These are phyloP conservation scores for Sminthurides aquaticus DNA, from an alignment of 2,888 invertebrate genomes.

Conservation along the genomic window DNA sequence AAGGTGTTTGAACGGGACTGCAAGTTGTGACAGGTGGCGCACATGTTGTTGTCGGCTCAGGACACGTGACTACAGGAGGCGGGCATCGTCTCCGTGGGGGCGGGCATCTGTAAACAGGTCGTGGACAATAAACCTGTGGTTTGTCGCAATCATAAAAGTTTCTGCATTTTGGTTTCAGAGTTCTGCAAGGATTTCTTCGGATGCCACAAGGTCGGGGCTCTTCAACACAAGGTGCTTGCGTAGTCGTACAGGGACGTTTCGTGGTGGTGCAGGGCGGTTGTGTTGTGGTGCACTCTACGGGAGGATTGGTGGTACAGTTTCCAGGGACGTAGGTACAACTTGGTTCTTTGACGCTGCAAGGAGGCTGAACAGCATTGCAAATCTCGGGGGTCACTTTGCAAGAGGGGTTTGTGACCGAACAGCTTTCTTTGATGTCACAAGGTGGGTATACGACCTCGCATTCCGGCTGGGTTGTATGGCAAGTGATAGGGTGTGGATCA, in stretches of 20 bases:
- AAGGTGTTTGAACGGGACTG: not conserved
- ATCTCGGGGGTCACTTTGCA: not conserved
- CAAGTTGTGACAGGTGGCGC: not conserved
- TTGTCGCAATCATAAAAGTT: not conserved
- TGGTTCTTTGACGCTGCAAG: not conserved
- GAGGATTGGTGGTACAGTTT: not conserved
- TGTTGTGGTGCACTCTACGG: not conserved
- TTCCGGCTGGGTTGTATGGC: not conserved
- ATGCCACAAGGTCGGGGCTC: not conserved
- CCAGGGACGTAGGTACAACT: not conserved
- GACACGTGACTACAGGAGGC: not conserved
- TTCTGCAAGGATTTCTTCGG: not conserved
- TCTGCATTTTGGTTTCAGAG: not conserved
- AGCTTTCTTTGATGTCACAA: not conserved
- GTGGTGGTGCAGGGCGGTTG: not conserved
- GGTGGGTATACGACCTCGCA: conserved; percentile 1
- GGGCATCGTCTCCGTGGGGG: not conserved
- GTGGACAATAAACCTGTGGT: conserved; percentile 1
- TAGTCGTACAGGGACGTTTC: not conserved
- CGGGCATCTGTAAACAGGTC: not conserved
- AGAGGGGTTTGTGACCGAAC: not conserved
- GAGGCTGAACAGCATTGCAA: not conserved
- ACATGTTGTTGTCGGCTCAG: not conserved
- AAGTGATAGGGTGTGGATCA: not conserved
- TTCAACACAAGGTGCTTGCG: not conserved